Base-by-base conservation (phyloP, 2,888 invertebrate genomes). In the Rugalucina vietnamica region DNA sequence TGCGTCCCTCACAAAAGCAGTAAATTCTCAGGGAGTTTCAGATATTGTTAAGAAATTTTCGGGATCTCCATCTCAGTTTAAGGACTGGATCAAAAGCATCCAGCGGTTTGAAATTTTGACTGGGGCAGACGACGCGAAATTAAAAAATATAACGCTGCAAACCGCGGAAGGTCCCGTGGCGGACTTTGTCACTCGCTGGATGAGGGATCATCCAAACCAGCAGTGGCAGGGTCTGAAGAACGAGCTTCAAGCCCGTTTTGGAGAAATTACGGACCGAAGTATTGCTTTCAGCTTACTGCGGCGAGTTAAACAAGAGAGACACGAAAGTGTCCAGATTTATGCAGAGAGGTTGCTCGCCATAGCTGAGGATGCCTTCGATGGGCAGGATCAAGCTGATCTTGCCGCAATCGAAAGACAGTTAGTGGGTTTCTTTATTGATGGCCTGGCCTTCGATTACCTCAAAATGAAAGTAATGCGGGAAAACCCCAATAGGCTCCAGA, bases 221-320 rank as follows among this genome's bases (percentile, higher is more conserved):
- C 43, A 39, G n/a, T 79, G 76, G 65, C 43, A 1, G 0, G 27
- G 29, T 21, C 32, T 76, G 3, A 65, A 49, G 49, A 18, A 24
- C 36, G 57, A 76, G 39, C 12, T 54, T 8, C 29, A 18, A 2
- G 65, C 32, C 0, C 10, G 79, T 12, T 79, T 79, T 27, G n/a
- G 29, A 0, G 79, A 79, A 54, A 65, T 72, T 18, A 57, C 37
- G 0, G 73, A 79, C 43, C 43, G 36, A 5, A 50, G 37, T 24
- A 50, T 49, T n/a, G 79, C 79, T 21, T 72, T 79, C 21, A 27
- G 32, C 18, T 10, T 79, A 34, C 29, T 79, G 21, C 29, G 57
- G 32, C 49, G 50, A 27, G 39, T 72, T n/a, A n/a, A n/a, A n/a
- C n/a, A n/a, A n/a, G n/a, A n/a, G n/a, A n/a, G n/a, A 29, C 49